These are phyloP conservation scores for Uloborus diversus DNA, from an alignment of 1,140 invertebrate genomes.

Conservation along the genomic window DNA sequence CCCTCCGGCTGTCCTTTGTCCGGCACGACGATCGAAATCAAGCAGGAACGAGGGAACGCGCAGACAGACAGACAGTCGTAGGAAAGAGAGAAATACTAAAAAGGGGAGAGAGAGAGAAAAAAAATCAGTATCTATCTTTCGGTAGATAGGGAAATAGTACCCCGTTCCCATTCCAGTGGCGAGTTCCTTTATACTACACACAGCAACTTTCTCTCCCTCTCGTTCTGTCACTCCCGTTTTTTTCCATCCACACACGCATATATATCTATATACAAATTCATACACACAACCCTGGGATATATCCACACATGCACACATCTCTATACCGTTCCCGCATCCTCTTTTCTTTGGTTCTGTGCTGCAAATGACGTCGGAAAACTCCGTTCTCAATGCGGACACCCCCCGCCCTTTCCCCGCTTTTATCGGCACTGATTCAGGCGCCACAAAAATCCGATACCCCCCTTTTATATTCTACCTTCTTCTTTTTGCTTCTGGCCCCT, in stretches of 20 bases:
- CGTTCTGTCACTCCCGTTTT: not conserved
- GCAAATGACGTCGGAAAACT: conserved; percentile 23
- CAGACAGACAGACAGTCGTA: not conserved
- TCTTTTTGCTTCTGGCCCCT: conserved; percentile 2
- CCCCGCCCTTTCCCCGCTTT: conserved; percentile 6
- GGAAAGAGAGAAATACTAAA: not conserved
- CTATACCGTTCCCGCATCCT: not conserved
- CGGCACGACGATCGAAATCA: conserved; percentile 1
- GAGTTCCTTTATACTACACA: not conserved
- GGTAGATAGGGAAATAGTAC: not conserved
- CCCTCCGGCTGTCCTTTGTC: not conserved
- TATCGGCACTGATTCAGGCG: conserved; percentile 47
- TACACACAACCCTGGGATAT: too few species aligned
- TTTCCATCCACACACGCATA: not conserved
- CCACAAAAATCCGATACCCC: conserved; percentile 49
- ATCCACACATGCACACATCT: not conserved
- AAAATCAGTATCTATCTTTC: not conserved
- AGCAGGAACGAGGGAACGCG: not conserved
- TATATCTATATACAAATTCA: conserved; percentile 9
- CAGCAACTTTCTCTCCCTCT: not conserved
- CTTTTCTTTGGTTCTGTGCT: conserved; percentile 11
- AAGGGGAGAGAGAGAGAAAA: not conserved
- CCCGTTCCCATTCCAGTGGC: not conserved
- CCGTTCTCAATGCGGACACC: conserved; percentile 2
- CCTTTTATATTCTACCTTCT: conserved; percentile 27